Conservation (phyloP, 2,113 vertebrate genomes). For the Haemorhous mexicanus region DNA sequence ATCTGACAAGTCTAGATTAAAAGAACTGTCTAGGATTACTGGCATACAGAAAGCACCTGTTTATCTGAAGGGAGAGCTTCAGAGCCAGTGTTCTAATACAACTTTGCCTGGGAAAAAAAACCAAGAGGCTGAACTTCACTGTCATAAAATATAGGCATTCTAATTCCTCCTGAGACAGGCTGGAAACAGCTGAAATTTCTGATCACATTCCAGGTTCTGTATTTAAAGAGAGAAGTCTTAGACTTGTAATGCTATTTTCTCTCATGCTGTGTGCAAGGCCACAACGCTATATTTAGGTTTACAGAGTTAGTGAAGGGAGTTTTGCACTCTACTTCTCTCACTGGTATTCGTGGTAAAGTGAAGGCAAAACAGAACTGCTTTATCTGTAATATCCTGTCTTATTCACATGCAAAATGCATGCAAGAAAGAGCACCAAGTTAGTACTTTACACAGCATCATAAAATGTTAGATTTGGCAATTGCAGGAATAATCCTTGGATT, state of each 20-base stretch:
- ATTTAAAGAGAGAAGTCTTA: slow-evolving; percentile 35
- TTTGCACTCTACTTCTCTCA: background rate
- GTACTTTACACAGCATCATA: background rate
- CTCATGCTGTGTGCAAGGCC: background rate
- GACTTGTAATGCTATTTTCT: background rate
- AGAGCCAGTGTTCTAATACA: background rate
- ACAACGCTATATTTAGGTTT: background rate
- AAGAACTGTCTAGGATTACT: slow-evolving; percentile 11
- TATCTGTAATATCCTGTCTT: background rate
- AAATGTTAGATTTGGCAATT: background rate
- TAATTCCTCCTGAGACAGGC: background rate
- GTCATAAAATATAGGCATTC: background rate
- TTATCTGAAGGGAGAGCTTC: background rate
- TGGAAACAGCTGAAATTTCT: slow-evolving; percentile 29
- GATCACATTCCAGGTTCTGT: slow-evolving; percentile 15
- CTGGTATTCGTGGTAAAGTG: background rate
- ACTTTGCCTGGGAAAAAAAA: background rate
- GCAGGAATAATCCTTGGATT: background rate
- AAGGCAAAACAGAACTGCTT: background rate
- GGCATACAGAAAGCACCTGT: slow-evolving; percentile 9
- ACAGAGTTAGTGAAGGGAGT: background rate
- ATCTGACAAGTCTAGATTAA: background rate
- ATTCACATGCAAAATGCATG: background rate
- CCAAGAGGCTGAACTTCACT: background rate
- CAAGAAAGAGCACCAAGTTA: background rate